Base-by-base conservation (phyloP, 2,888 invertebrate species). In the Nomada goodeniana region DNA sequence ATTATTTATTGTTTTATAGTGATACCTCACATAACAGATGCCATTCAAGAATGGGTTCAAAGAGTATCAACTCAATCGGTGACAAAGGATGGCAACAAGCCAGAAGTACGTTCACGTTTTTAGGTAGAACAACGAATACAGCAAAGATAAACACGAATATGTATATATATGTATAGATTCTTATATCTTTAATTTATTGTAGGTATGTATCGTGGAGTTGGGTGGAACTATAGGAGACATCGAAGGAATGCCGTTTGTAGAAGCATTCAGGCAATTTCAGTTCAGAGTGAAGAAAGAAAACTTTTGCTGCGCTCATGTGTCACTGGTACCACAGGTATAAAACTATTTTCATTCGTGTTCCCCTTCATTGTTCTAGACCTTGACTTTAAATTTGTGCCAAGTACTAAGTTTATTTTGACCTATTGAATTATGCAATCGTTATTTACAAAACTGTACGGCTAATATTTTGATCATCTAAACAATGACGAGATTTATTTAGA, bases 161-260 rank as follows among this genome's bases (percentile, higher is more conserved):
- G 26, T 44, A 23, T 60, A 64, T 61, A 44, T 42, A 15, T 13
- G 26, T 44, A 23, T 60, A 64, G 18, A 70, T 52, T 61, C 2
- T 63, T 76, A 1, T 11, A 44, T 15, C 67, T 73, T 36, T 57
- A 50, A 50, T 70, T 20, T 0, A 61, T 76, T 82, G 2, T 95
- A 97, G 95, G 97, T 98, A 0, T 98, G 98, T 92, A 97, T 98
- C 82, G 96, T 98, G 71, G 98, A 99, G 95, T 95, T 99, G 57
- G 99, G 99, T 63, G 99, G 99, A 11, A 99, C 99, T 0, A 98
- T 99, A 86, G 99, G 99, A 73, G 99, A 99, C 92, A 99, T 99
- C 87, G 99, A 99, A 94, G 98, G 99, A 83, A 99, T 99, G 99
- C 98, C 99, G 0, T 99, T 99, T 94, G 98, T 99, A 1, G 99